Conservation (phyloP, 92 coral and sea anemone genomes). For the Phenganax subtilis region DNA sequence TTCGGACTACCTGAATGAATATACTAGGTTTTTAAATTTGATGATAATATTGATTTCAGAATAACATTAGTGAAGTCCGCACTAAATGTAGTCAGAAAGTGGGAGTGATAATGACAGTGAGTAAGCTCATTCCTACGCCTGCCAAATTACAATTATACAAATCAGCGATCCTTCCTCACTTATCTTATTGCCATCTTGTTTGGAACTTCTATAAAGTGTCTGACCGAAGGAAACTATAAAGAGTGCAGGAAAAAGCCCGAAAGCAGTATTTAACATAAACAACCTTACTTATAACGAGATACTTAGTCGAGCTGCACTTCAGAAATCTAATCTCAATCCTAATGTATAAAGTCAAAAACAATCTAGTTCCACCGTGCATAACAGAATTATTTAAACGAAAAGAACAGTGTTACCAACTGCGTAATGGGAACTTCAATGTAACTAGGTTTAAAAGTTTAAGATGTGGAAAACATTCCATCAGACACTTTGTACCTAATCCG, state of each 20-base stretch:
- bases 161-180: constrained; percentile 15
- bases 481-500: neutral
- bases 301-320: constrained; percentile 17
- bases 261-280: constrained; percentile 5
- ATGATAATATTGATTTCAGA: constrained; percentile 33
- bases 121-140: neutral
- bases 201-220: constrained; percentile 19
- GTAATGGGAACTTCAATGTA: neutral
- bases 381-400: neutral
- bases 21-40: no score
- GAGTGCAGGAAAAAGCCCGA: constrained; percentile 22
- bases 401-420: neutral
- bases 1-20: no score
- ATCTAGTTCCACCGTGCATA: constrained; percentile 1
- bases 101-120: neutral
- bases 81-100: no score
- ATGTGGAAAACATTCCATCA: neutral
- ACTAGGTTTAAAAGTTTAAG: neutral
- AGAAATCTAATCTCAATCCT: constrained; percentile 2
- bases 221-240: constrained; percentile 2
- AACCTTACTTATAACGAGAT: no score
- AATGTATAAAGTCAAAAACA: constrained; percentile 13
- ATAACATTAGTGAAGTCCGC: no score
- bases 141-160: constrained; percentile 7
- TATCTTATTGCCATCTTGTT: constrained; percentile 8